A percentile compares a stretch with the other conserved stretches of the same genome.
Conservation (phyloP, 2,113 vertebrate genomes). For the Sylvietta virens region DNA sequence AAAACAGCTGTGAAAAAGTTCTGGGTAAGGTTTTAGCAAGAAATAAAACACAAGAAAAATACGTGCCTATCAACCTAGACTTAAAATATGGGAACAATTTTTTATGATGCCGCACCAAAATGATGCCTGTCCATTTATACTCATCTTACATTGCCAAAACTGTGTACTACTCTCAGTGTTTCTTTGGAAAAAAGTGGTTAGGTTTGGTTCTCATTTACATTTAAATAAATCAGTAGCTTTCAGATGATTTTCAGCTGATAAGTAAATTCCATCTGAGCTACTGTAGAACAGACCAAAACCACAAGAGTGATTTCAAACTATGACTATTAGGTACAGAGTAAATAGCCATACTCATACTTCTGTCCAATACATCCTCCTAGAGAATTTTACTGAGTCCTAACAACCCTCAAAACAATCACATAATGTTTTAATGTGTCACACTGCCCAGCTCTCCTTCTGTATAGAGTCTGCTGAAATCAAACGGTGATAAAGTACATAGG, state of each 20-base stretch:
- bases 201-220: neutral
- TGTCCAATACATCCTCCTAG: neutral
- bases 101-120: neutral
- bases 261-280: neutral
- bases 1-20: neutral
- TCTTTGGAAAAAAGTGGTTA: neutral
- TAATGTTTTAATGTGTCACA: too few species aligned
- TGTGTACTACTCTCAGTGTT: neutral
- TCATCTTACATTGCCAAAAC: neutral
- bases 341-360: neutral
- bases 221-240: neutral
- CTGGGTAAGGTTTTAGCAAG: neutral
- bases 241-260: neutral
- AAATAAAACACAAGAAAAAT: neutral
- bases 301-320: neutral
- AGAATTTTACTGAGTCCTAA: neutral
- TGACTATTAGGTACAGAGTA: neutral
- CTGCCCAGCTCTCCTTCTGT: neutral
- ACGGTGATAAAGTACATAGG: neutral
- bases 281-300: neutral
- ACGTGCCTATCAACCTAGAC: rapidly evolving
- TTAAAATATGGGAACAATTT: neutral
- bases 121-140: neutral
- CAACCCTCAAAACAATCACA: neutral
- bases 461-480: neutral